These are phyloP conservation scores for Telmatherina bonti DNA, from an alignment of 2,797 vertebrate species.

Conservation along the genomic window DNA sequence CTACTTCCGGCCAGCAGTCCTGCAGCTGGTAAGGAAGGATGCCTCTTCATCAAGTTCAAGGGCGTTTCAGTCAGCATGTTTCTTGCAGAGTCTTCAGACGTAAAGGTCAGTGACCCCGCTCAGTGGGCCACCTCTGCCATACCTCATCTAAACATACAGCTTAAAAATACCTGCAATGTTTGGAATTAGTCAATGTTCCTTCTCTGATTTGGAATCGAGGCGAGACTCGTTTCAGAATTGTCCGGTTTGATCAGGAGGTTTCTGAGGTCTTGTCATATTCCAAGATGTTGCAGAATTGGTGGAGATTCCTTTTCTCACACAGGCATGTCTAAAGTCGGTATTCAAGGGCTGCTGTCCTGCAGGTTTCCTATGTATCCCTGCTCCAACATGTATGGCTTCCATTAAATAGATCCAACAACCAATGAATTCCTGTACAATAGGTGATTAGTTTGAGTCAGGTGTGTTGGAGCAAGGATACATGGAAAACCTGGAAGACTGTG, in stretches of 20 bases:
- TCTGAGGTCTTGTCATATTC: neutral
- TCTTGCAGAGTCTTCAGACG: slow-evolving; percentile 9
- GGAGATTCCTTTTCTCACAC: no score
- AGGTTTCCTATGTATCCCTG: no score
- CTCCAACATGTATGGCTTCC: no score
- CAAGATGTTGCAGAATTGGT: no score
- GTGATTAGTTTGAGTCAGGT: no score
- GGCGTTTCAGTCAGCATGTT: slow-evolving; percentile 21
- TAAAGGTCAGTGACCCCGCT: slow-evolving; percentile 27
- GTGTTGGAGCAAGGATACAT: no score
- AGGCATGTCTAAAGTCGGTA: no score
- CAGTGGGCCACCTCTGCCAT: slow-evolving; percentile 17
- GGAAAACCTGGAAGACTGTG: no score
- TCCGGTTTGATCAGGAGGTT: neutral
- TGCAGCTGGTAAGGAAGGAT: slow-evolving; percentile 29
- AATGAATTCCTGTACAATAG: no score
- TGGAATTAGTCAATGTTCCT: neutral
- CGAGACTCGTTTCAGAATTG: neutral
- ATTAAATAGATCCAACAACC: no score
- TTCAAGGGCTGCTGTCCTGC: no score
- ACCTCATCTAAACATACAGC: neutral
- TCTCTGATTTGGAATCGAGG: neutral
- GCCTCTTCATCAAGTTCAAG: slow-evolving; percentile 48
- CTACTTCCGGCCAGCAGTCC: slow-evolving; percentile 37
- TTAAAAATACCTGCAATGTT: neutral